Percentiles rank a stretch among this genome's conserved stretches.
Conservation (phyloP, 2,888 invertebrate species). For the Acleris holmiana region DNA sequence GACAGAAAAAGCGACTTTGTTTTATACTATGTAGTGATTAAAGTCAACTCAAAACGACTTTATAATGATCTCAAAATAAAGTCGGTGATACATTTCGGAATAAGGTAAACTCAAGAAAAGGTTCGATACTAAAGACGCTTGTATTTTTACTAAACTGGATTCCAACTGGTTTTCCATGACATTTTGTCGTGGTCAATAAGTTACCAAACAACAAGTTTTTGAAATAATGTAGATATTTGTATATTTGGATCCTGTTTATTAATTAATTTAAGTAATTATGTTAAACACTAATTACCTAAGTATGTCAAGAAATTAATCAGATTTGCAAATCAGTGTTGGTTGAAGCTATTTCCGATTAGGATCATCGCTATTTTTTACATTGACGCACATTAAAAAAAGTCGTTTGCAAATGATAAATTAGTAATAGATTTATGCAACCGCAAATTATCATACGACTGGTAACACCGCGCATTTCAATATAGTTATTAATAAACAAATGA, state of each 20-base stretch:
- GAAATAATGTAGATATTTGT: background rate
- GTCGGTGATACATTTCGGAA: too few relatives aligned
- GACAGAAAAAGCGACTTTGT: too few relatives aligned
- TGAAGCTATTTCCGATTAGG: background rate
- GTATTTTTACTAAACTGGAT: background rate
- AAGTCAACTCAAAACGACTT: too few relatives aligned
- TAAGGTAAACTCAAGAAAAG: too few relatives aligned
- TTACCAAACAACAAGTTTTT: background rate
- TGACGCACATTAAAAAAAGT: background rate
- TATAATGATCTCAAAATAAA: too few relatives aligned
- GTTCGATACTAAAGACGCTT: too few relatives aligned
- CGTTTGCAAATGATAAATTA: too few relatives aligned
- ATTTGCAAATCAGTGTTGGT: background rate
- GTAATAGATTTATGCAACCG: too few relatives aligned
- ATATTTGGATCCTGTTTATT: background rate
- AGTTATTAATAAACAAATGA: too few relatives aligned
- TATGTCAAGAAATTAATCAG: background rate
- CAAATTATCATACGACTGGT: too few relatives aligned
- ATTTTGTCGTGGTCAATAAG: constrained; percentile 13
- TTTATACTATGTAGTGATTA: too few relatives aligned
- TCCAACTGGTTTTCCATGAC: constrained; percentile 14
- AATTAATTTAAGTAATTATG: background rate
- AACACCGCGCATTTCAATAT: too few relatives aligned
- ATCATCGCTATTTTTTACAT: background rate
- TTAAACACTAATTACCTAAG: background rate